These are phyloP conservation scores for Rhodophaea formosa DNA, from an alignment of 2,888 invertebrate species.

Conservation along the genomic window DNA sequence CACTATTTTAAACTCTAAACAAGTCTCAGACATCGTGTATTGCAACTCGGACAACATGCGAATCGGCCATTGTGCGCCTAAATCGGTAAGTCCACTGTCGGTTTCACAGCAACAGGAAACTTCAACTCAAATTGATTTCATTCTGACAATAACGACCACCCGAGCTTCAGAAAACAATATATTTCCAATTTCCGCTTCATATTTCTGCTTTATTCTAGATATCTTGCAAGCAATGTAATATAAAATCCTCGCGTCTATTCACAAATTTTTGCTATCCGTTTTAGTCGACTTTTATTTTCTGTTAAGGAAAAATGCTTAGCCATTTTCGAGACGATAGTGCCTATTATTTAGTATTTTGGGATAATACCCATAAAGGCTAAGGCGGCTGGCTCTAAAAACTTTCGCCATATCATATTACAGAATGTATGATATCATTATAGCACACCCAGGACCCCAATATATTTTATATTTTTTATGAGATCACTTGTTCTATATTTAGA, in stretches of 20 bases:
- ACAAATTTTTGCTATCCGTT: constrained; percentile 9
- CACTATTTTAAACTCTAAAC: too few relatives aligned
- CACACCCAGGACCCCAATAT: too few relatives aligned
- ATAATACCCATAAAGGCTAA: too few relatives aligned
- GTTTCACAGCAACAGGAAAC: constrained; percentile 7
- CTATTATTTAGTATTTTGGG: not conserved
- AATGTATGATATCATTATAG: too few relatives aligned
- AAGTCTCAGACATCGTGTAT: too few relatives aligned
- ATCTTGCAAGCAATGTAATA: constrained; percentile 26
- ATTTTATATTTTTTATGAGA: too few relatives aligned
- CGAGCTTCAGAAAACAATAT: constrained; percentile 22
- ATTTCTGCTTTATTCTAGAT: constrained; percentile 25
- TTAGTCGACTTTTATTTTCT: constrained; percentile 4
- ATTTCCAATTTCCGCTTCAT: constrained; percentile 24
- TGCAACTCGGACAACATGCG: too few relatives aligned
- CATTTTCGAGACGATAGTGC: not conserved
- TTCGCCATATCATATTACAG: too few relatives aligned
- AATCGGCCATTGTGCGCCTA: too few relatives aligned
- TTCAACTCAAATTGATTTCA: constrained; percentile 21
- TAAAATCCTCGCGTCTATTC: constrained; percentile 19
- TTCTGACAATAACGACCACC: constrained; percentile 26
- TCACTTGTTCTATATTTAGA: too few relatives aligned
- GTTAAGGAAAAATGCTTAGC: not conserved
- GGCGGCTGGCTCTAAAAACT: too few relatives aligned
- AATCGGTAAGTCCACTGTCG: constrained; percentile 4